phyloP scores from a whole-genome alignment of 2,888 invertebrate species.

The Punctoribates punctum region DNA sequence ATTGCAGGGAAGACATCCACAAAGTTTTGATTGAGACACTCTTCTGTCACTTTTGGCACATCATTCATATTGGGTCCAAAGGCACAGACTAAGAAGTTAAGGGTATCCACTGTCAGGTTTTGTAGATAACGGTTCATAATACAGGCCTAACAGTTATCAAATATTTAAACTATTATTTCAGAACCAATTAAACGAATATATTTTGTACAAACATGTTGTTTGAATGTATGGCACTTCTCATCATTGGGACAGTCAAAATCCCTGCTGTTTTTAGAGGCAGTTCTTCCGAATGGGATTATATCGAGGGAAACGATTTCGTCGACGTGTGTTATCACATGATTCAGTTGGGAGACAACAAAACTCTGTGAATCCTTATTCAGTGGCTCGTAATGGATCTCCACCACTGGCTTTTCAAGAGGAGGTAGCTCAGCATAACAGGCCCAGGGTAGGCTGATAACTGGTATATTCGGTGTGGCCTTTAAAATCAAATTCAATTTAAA shows the following conservation, averaged over 20 bases:
- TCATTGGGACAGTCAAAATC: slow-evolving; percentile 12
- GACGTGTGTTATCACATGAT: slow-evolving; percentile 27
- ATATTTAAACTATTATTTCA: neutral
- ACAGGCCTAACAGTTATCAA: slow-evolving; percentile 25
- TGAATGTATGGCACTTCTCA: slow-evolving; percentile 10
- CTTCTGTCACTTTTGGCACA: slow-evolving; percentile 13
- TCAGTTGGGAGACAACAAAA: slow-evolving; percentile 23
- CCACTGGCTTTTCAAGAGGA: neutral
- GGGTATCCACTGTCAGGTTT: neutral
- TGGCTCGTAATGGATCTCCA: slow-evolving; percentile 35
- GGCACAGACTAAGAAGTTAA: slow-evolving; percentile 20
- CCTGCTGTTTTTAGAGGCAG: neutral
- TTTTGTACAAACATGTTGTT: slow-evolving; percentile 34
- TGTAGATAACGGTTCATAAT: slow-evolving; percentile 11
- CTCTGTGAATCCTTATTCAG: neutral
- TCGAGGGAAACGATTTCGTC: slow-evolving; percentile 11
- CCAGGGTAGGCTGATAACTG: too few species aligned
- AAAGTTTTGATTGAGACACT: slow-evolving; percentile 38
- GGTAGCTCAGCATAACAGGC: slow-evolving; percentile 28
- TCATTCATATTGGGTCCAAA: neutral
- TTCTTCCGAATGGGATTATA: slow-evolving; percentile 29
- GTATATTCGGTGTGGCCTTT: slow-evolving; percentile 33
- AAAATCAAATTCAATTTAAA: neutral
- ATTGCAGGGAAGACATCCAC: neutral
- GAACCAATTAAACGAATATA: neutral